Conservation (phyloP, 2,888 invertebrate species). For the Meta bourneti region DNA sequence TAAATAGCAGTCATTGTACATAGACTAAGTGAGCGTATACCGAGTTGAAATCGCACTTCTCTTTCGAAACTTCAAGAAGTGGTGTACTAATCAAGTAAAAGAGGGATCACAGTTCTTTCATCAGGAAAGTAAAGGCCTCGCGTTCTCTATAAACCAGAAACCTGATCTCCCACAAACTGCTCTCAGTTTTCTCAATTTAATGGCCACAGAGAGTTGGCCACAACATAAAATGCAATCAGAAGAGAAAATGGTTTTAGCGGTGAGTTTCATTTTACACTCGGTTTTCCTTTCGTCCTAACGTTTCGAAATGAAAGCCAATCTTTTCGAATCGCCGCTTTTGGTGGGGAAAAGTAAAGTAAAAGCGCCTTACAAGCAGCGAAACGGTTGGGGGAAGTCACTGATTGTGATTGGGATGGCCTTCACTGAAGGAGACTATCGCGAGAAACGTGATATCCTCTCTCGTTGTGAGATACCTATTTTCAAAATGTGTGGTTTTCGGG, state of each 20-base stretch:
- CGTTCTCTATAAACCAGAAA: constrained; percentile 17
- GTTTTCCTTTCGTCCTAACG: constrained; percentile 17
- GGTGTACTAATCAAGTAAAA: too few species aligned
- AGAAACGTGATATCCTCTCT: not conserved
- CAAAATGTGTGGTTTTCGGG: not conserved
- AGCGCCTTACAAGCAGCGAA: not conserved
- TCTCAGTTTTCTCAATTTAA: constrained; percentile 24
- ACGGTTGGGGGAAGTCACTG: not conserved
- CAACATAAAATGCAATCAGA: constrained; percentile 21
- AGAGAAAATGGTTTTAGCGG: constrained; percentile 4
- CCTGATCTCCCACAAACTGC: constrained; percentile 19
- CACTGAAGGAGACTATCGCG: not conserved
- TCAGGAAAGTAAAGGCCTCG: not conserved
- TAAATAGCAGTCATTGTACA: too few species aligned
- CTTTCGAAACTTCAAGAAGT: too few species aligned
- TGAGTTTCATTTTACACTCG: constrained; percentile 45
- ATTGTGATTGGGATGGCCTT: not conserved
- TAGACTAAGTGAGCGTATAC: too few species aligned
- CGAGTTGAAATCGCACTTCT: too few species aligned
- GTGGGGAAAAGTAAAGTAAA: not conserved
- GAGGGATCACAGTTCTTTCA: not conserved
- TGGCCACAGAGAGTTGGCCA: not conserved
- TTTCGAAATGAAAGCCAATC: constrained; percentile 28
- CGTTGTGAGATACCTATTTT: not conserved
- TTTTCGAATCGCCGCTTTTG: not conserved